Evolutionary conservation across 2,113 vertebrate species (phyloP).

Genomic region (Callionymus lyra): DNA sequence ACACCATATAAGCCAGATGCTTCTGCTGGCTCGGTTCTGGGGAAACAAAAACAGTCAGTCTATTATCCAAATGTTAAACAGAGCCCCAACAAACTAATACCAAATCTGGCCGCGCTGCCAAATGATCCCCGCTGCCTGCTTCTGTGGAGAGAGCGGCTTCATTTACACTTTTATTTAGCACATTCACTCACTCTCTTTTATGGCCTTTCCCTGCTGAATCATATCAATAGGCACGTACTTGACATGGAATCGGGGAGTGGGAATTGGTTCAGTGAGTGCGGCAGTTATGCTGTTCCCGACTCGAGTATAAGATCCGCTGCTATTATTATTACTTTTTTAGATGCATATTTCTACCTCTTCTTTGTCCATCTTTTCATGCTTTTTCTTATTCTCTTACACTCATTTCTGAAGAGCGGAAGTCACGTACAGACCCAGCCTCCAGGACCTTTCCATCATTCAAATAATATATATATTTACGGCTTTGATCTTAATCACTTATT

Average conservation of each 20-base stretch:
- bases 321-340: too few species aligned
- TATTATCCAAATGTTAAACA: constrained; percentile 44
- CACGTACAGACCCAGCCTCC: too few species aligned
- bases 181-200: background rate
- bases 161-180: constrained; percentile 37
- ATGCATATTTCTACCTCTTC: background rate
- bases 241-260: constrained; percentile 9
- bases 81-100: constrained; percentile 37
- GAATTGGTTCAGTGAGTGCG: constrained; percentile 8
- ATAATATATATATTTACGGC: too few species aligned
- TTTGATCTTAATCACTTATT: too few species aligned
- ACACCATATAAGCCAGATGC: constrained; percentile 24
- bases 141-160: constrained; percentile 20
- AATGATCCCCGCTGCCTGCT: constrained; percentile 28
- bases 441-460: too few species aligned
- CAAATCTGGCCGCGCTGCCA: constrained; percentile 32
- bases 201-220: background rate
- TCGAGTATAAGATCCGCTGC: too few species aligned
- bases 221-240: constrained; percentile 13
- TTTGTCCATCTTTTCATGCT: too few species aligned
- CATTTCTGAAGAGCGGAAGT: too few species aligned
- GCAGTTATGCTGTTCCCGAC: background rate
- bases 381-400: too few species aligned
- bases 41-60: constrained; percentile 39
- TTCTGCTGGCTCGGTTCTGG: constrained; percentile 24